Conservation (phyloP, 2,888 invertebrate genomes). For the Dasysyrphus albostriatus region DNA sequence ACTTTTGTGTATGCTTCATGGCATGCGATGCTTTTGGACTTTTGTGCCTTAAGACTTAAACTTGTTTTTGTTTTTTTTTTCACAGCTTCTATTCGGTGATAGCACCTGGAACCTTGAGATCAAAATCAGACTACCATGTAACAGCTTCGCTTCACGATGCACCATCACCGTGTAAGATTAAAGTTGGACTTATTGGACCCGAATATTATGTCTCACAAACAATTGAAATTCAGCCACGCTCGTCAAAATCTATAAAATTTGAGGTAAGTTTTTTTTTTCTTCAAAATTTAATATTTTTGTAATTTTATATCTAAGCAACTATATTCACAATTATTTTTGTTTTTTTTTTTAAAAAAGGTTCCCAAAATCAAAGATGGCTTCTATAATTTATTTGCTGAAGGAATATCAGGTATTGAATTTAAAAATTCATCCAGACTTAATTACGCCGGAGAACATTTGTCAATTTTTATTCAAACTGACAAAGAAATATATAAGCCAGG, state of each 20-base stretch:
- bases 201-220: slow-evolving; percentile 89
- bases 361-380: slow-evolving; percentile 78
- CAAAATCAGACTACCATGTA: slow-evolving; percentile 34
- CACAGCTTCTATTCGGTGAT: slow-evolving; percentile 40
- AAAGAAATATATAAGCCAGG: slow-evolving; percentile 96
- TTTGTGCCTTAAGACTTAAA: too few species aligned
- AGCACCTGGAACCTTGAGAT: slow-evolving; percentile 41
- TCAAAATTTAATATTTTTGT: neutral
- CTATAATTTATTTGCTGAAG: slow-evolving; percentile 83
- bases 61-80: too few species aligned
- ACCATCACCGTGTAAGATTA: slow-evolving; percentile 84
- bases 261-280: slow-evolving; percentile 85
- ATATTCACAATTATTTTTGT: neutral
- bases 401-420: slow-evolving; percentile 90
- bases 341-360: slow-evolving; percentile 43
- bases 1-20: too few species aligned
- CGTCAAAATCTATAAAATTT: slow-evolving; percentile 89
- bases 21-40: too few species aligned
- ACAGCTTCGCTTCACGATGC: slow-evolving; percentile 87
- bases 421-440: slow-evolving; percentile 88
- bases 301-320: too few species aligned
- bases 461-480: slow-evolving; percentile 95
- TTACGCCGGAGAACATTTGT: slow-evolving; percentile 88
- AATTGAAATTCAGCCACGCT: slow-evolving; percentile 88
- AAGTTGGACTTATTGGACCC: slow-evolving; percentile 91